These are phyloP conservation scores for Andrena hattorfiana DNA, from an alignment of 2,888 invertebrate species.

Conservation along the genomic window DNA sequence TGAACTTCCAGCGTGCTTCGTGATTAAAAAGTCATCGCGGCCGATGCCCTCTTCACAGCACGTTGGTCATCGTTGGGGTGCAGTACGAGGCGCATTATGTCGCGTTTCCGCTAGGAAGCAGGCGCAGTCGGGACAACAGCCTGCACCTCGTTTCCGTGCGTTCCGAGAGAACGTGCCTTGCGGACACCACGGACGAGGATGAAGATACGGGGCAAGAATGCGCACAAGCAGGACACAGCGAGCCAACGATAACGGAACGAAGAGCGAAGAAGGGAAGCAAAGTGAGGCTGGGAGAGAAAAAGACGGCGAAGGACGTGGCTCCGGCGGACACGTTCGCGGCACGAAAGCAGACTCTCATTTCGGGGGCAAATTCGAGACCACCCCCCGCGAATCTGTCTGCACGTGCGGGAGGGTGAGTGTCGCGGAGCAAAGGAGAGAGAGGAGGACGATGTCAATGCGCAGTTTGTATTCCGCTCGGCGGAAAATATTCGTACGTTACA, in stretches of 20 bases:
- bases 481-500: slow-evolving; percentile 79
- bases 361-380: slow-evolving; percentile 62
- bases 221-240: slow-evolving; percentile 20
- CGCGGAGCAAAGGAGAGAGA: slow-evolving; percentile 10
- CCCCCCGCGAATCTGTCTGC: slow-evolving; percentile 73
- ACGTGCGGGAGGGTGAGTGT: slow-evolving; percentile 68
- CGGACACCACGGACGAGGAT: slow-evolving; percentile 51
- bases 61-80: slow-evolving; percentile 74
- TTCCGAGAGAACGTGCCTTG: slow-evolving; percentile 61
- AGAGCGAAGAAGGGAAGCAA: slow-evolving; percentile 5
- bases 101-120: slow-evolving; percentile 74
- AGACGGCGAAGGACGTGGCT: slow-evolving; percentile 16
- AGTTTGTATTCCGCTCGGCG: slow-evolving; percentile 78
- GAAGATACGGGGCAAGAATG: slow-evolving; percentile 20
- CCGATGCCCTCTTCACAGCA: slow-evolving; percentile 74
- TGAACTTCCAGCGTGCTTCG: slow-evolving; percentile 65
- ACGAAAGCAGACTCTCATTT: slow-evolving; percentile 71
- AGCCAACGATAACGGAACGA: slow-evolving; percentile 25
- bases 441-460: slow-evolving; percentile 72
- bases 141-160: slow-evolving; percentile 69
- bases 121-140: slow-evolving; percentile 70
- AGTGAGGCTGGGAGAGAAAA: slow-evolving; percentile 27
- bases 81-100: slow-evolving; percentile 72
- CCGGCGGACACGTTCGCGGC: slow-evolving; percentile 68
- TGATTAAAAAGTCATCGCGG: slow-evolving; percentile 75